Evolutionary conservation across 2,797 vertebrate species (phyloP).

Genomic region (Thripadectes ignobilis): DNA sequence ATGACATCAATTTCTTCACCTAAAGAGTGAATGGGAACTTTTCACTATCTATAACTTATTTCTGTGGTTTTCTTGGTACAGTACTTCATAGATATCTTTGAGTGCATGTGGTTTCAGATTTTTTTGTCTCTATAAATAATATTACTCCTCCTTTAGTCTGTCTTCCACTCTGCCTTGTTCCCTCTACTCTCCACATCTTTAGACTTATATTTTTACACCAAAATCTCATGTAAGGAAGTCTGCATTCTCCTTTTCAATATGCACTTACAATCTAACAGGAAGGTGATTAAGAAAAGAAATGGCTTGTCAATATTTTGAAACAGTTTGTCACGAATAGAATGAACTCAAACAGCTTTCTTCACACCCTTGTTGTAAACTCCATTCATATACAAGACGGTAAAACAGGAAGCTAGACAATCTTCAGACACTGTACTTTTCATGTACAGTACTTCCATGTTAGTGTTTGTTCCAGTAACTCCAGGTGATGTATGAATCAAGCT

Average conservation of each 20-base stretch:
- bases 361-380: neutral
- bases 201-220: neutral
- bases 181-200: neutral
- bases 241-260: neutral
- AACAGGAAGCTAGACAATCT: slow-evolving; percentile 41
- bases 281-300: neutral
- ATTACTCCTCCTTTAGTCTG: neutral
- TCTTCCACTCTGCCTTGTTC: neutral
- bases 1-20: neutral
- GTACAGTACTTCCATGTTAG: slow-evolving; percentile 5
- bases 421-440: slow-evolving; percentile 1
- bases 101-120: neutral
- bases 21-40: neutral
- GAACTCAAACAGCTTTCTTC: slow-evolving; percentile 11
- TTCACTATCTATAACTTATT: neutral
- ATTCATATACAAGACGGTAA: neutral
- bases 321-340: neutral
- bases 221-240: neutral
- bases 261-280: neutral
- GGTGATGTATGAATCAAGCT: slow-evolving; percentile 25
- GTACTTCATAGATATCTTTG: neutral
- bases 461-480: slow-evolving; percentile 23
- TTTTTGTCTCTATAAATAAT: neutral
- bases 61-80: neutral
- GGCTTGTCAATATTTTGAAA: neutral